phyloP scores from a whole-genome alignment of 2,797 vertebrate species.

The Chloroceryle inda region DNA sequence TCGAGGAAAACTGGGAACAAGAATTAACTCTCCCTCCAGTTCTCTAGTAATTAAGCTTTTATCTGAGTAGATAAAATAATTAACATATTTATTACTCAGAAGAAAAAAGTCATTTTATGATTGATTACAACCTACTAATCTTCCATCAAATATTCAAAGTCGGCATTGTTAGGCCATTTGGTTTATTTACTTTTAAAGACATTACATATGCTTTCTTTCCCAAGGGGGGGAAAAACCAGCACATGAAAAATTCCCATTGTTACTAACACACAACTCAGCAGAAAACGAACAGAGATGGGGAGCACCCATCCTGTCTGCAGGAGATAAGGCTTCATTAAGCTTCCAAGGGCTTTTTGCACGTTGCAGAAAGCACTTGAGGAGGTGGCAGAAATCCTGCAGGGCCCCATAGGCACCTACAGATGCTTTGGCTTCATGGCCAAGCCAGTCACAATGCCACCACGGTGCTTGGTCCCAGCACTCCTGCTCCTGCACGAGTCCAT shows the following conservation, averaged over 20 bases:
- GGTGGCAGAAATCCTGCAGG: not conserved
- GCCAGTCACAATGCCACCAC: not conserved
- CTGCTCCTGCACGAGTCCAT: rapidly evolving
- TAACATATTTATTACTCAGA: slow-evolving; percentile 38
- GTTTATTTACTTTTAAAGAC: slow-evolving; percentile 36
- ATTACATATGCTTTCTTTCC: slow-evolving; percentile 24
- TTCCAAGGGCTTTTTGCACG: not conserved
- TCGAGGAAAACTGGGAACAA: not conserved
- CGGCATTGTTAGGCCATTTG: not conserved
- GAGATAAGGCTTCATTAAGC: not conserved
- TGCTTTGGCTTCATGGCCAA: not conserved
- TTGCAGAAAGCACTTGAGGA: not conserved
- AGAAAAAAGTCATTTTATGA: slow-evolving; percentile 2
- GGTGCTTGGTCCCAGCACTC: not conserved
- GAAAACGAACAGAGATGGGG: not conserved
- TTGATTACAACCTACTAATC: slow-evolving; percentile 32
- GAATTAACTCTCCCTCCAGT: not conserved
- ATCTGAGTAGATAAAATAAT: slow-evolving; percentile 39
- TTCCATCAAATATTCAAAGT: slow-evolving; percentile 14
- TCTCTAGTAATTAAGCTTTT: slow-evolving; percentile 36
- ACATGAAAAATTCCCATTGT: slow-evolving; percentile 22
- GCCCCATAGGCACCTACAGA: not conserved
- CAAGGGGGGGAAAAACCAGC: not conserved
- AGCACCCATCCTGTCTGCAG: not conserved
- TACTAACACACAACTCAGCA: slow-evolving; percentile 30